Base-by-base conservation (phyloP, 2,113 vertebrate genomes). In the Tachuris rubrigastra region DNA sequence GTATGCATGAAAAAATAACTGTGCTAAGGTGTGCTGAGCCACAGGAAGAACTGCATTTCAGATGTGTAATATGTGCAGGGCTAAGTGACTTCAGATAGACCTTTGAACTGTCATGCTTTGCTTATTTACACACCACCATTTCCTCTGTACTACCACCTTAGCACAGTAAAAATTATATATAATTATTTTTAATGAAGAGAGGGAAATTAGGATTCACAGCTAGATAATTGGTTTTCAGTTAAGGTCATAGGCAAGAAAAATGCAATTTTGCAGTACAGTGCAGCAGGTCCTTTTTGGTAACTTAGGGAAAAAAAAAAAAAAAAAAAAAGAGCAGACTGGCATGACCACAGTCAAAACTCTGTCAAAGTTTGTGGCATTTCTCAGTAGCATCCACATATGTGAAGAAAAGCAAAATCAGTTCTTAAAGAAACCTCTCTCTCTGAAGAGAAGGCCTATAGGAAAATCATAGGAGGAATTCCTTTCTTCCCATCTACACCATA, bases 31-130 rank as follows among this genome's bases (percentile, higher is more conserved):
- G 58, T 35, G 22, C 12, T 78, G 58, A 72, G 39, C 20, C 21
- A 44, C 14, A 39, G 21, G 6, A 87, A 60, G 22, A 78, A 37
- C 23, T 30, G 21, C 5, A 14, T 74, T 27, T 42, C 60, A 78
- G 37, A 16, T 0, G 0, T 18, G 22, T 13, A 44, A 7, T 33
- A 17, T 4, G 3, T 22, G 27, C 25, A 68, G 52, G 88, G 13
- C 25, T 85, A 31, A 15, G 14, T 39, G 30, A 25, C n/a, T 93
- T 75, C 44, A 56, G 52, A 31, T 2, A 56, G 10, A 83, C 10
- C 7, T 67, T 31, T 67, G 71, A 58, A 50, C 19, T 28, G 16
- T 20, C 62, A 88, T 58, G 18, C 14, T 68, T 67, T 55, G 20
- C 9, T 63, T 55, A 15, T 31, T 28, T 10, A 69, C 14, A 27